Percentiles rank a stretch among this genome's conserved stretches.
These are phyloP conservation scores for Esox niger DNA, from an alignment of 2,113 vertebrate species.

Conservation along the genomic window DNA sequence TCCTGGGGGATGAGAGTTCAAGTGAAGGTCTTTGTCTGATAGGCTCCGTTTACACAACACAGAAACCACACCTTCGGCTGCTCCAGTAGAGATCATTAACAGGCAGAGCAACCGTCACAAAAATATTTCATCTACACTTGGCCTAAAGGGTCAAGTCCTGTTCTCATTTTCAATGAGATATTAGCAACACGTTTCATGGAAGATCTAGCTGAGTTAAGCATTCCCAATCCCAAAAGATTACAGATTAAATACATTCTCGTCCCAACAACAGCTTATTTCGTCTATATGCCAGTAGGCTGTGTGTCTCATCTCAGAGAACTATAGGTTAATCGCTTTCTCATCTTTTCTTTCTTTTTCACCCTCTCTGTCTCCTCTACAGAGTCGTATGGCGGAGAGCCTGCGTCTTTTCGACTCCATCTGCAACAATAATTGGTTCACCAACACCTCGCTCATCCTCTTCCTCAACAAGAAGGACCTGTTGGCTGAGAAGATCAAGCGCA, in stretches of 20 bases:
- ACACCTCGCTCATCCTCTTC: constrained; percentile 99
- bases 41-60: constrained; percentile 59
- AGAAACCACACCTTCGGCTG: constrained; percentile 27
- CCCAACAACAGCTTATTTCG: background rate
- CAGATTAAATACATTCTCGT: background rate
- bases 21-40: constrained; percentile 34
- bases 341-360: constrained; percentile 1
- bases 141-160: constrained; percentile 21
- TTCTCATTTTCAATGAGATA: background rate
- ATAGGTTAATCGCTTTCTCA: background rate
- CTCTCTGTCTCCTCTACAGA: constrained; percentile 67
- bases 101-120: background rate
- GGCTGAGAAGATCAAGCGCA: constrained; percentile 98
- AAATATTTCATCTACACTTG: background rate
- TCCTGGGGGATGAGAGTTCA: constrained; percentile 34
- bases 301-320: background rate
- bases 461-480: constrained; percentile 99
- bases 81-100: constrained; percentile 26
- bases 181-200: too few species aligned
- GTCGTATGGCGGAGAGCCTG: constrained; percentile 98
- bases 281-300: background rate
- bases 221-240: constrained; percentile 5
- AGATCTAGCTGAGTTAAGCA: constrained; percentile 9
- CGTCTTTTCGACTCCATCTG: constrained; percentile 99
- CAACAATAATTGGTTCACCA: constrained; percentile 99